Percentiles rank a stretch among this genome's conserved stretches.
Conservation (phyloP, 1,140 invertebrate genomes). For the Paracyclopina nana region DNA sequence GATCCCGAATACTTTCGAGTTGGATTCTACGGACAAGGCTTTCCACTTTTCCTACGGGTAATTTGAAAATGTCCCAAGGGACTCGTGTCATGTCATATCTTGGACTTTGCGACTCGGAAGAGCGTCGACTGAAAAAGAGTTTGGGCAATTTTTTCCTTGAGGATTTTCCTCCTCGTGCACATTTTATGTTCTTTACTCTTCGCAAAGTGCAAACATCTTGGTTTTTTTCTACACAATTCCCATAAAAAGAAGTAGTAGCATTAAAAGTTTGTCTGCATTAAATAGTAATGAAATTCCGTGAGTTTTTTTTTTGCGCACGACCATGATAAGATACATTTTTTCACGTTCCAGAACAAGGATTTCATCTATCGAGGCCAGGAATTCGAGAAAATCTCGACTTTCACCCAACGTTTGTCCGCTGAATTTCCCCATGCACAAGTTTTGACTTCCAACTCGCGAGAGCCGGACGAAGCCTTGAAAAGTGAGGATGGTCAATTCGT, state of each 20-base stretch:
- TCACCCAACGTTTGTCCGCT: conserved; percentile 74
- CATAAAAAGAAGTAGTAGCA: too few species aligned
- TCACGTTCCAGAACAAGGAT: conserved; percentile 57
- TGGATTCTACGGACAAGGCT: conserved; percentile 80
- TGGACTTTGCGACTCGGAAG: too few species aligned
- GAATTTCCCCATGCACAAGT: conserved; percentile 81
- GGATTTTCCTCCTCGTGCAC: too few species aligned
- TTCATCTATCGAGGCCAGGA: conserved; percentile 90
- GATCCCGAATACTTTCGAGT: conserved; percentile 93
- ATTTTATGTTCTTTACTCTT: too few species aligned
- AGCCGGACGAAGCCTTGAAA: conserved; percentile 58
- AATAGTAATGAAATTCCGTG: too few species aligned
- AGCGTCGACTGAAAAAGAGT: too few species aligned
- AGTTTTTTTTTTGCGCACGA: too few species aligned
- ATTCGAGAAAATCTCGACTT: conserved; percentile 82
- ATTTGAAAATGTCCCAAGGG: conserved; percentile 26
- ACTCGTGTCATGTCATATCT: too few species aligned
- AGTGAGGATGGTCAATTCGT: conserved; percentile 64
- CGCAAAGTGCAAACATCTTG: too few species aligned
- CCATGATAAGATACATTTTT: conserved; percentile 5
- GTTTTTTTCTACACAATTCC: too few species aligned
- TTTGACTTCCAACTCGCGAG: conserved; percentile 64
- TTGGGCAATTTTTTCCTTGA: too few species aligned
- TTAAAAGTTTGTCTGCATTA: too few species aligned
- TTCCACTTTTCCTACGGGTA: conserved; percentile 82